These are phyloP conservation scores for Hypocryptadius cinnamomeus DNA, from an alignment of 2,113 vertebrate species.

Conservation along the genomic window DNA sequence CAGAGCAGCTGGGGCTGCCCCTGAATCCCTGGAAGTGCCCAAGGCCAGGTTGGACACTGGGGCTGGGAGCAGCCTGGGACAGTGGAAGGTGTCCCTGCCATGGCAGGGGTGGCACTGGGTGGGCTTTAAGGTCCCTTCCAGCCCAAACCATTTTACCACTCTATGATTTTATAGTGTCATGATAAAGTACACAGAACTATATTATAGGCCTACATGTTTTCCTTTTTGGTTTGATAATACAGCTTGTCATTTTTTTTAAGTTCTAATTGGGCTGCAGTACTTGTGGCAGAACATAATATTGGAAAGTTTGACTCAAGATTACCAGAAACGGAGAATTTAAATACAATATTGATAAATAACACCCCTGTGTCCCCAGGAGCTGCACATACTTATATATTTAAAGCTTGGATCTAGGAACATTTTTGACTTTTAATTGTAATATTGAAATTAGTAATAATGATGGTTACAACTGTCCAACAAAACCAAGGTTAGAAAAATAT, in stretches of 20 bases:
- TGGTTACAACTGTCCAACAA: background rate
- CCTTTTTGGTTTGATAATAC: background rate
- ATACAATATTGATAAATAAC: background rate
- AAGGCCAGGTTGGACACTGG: background rate
- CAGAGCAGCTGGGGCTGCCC: background rate
- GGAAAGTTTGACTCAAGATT: background rate
- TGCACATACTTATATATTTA: background rate
- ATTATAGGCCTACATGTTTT: background rate
- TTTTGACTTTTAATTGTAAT: background rate
- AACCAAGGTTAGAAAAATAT: background rate
- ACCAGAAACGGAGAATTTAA: background rate
- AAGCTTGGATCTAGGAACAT: background rate
- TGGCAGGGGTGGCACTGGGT: rapidly evolving
- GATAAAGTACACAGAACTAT: background rate
- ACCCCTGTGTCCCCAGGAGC: background rate
- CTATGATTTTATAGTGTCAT: background rate
- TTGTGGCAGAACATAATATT: background rate
- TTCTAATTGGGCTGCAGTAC: background rate
- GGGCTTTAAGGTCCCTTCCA: rapidly evolving
- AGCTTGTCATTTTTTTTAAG: background rate
- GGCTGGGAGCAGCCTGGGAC: background rate
- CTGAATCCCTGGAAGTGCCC: background rate
- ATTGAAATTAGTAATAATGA: background rate
- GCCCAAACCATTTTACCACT: background rate
- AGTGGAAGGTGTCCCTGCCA: background rate